Conservation (phyloP, 2,888 invertebrate species). For the Apodemia mormo region DNA sequence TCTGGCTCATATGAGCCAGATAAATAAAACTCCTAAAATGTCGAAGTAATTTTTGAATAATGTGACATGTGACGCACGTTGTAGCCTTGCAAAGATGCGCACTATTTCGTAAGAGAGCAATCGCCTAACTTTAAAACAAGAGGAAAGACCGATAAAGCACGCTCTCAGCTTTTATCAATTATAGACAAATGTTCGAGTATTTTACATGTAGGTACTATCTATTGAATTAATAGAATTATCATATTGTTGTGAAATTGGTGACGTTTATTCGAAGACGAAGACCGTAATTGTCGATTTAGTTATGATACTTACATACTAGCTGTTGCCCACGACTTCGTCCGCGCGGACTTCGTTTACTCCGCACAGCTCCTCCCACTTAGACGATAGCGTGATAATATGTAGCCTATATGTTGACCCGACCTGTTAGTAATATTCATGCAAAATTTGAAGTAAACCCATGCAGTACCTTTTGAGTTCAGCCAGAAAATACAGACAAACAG, state of each 20-base stretch:
- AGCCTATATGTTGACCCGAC: too few species aligned
- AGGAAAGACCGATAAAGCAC: conserved; percentile 15
- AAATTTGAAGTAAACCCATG: too few species aligned
- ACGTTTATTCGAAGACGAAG: background rate
- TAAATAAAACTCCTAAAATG: conserved; percentile 57
- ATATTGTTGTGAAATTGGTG: conserved; percentile 6
- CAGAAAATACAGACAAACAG: too few species aligned
- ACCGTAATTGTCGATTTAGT: too few species aligned
- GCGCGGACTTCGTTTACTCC: too few species aligned
- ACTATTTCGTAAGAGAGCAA: conserved; percentile 57
- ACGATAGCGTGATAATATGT: too few species aligned
- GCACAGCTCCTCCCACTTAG: too few species aligned
- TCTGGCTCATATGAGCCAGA: conserved; percentile 41
- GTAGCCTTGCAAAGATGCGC: conserved; percentile 68
- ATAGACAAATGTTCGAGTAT: background rate
- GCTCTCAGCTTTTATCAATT: background rate
- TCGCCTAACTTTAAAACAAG: conserved; percentile 11
- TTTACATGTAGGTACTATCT: background rate
- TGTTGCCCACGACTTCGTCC: too few species aligned
- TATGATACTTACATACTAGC: too few species aligned
- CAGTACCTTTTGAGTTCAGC: too few species aligned
- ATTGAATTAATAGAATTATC: background rate
- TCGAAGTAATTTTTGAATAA: conserved; percentile 70
- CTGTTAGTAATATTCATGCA: too few species aligned
- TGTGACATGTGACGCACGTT: conserved; percentile 66